Evolutionary conservation across 2,113 vertebrate species (phyloP).

Genomic region (chimpanzee (Pan troglodytes)): NHGRI_mPanTro3-v2.1_pri NC_072403.2:8134501-8135000

Average conservation of each 20-base stretch:
- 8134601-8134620: background rate
- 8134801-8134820: constrained; percentile 12
- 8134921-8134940: constrained; percentile 44
- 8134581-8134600: background rate
- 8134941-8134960: constrained; percentile 41
- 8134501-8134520: background rate
- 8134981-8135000: constrained; percentile 54
- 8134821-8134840: constrained; percentile 51
- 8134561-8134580: background rate
- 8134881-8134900: constrained; percentile 47
- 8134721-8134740: background rate
- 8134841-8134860: constrained; percentile 49
- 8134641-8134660: background rate
- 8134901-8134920: constrained; percentile 58
- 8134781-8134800: constrained; percentile 43
- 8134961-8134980: constrained; percentile 50
- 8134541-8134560: background rate
- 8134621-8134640: constrained; percentile 14
- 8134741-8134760: background rate
- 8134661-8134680: background rate
- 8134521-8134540: background rate
- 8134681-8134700: background rate
- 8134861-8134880: constrained; percentile 57
- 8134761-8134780: constrained; percentile 38
- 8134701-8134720: constrained; percentile 32